Base-by-base conservation (phyloP, 2,888 invertebrate species). In the Agonopterix heracliana region DNA sequence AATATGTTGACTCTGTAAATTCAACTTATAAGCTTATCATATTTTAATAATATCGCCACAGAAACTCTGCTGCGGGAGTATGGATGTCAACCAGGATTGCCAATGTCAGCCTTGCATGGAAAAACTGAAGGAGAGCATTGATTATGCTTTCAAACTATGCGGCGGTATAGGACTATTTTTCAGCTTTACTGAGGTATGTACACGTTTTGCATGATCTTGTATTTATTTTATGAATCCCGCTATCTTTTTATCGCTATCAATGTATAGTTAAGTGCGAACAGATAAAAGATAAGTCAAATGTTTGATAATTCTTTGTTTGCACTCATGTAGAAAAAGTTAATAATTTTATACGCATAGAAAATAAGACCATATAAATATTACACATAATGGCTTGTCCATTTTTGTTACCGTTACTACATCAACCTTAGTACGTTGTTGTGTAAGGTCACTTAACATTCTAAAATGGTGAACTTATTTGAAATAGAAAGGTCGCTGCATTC, bases 111-210 rank as follows among this genome's bases (percentile, higher is more conserved):
- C 93, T 0, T 98, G 98, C 76, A 91, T 94, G 87, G 89, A 90
- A 8, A 91, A 91, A 74, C 85, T 95, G 50, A 94, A 93, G 74
- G 92, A 91, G 59, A 94, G 92, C 34, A 96, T 98, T 63, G 93
- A 94, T 69, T 93, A 94, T 74, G 97, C 96, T 1, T 95, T 98
- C 71, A 95, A 96, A 74, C 89, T 96, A 12, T 96, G 96, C 63
- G 98, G 98, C 45, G 96, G 96, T 53, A 94, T 98, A 65, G 98
- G 98, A 50, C 89, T 98, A 26, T 97, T 98, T 90, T 98, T 98
- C 89, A 98, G 98, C 74, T 98, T 98, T 73, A 97, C 98, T 44
- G 98, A 98, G 95, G 98, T 98, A 90, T 89, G 85, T 42, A 35
- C 11, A 10, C 3, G 10, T 34, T n/a, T n/a, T 44, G 9, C 11